phyloP scores from a whole-genome alignment of 2,113 vertebrate species.

The Dryoscopus gambensis region DNA sequence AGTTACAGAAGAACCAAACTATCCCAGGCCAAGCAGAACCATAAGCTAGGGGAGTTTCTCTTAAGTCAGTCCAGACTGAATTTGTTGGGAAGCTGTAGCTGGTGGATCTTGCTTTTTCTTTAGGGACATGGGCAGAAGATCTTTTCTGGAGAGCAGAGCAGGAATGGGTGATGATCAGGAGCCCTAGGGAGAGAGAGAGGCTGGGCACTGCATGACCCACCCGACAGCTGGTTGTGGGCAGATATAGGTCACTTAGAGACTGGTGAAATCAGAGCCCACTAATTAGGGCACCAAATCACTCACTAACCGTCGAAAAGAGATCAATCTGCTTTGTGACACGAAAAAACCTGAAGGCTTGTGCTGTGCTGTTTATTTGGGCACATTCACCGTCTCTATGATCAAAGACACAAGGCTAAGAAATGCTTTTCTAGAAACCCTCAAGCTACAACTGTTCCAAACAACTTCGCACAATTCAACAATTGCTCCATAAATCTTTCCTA shows the following conservation, averaged over 20 bases:
- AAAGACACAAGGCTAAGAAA: background rate
- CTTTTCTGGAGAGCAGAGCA: background rate
- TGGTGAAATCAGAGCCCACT: background rate
- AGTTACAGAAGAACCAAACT: background rate
- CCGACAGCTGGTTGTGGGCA: background rate
- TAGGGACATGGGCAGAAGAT: background rate
- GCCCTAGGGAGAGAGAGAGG: background rate
- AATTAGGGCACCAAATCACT: constrained; percentile 1
- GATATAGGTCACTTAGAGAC: background rate
- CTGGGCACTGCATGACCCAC: background rate
- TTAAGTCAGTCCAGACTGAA: background rate
- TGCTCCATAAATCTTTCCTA: background rate
- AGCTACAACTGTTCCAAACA: background rate
- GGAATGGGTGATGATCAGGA: background rate
- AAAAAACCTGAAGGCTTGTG: background rate
- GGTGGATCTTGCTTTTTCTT: background rate
- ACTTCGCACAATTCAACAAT: background rate
- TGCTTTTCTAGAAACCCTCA: background rate
- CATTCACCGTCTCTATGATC: background rate
- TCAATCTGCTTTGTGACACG: background rate
- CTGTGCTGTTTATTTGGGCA: background rate
- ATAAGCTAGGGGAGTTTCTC: background rate
- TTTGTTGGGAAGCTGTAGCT: background rate
- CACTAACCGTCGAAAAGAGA: background rate
- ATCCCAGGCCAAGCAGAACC: background rate